Evolutionary conservation across 2,113 vertebrate genomes (phyloP), one percentile per base, ranked within the genome.

Genomic region (Mesitornis unicolor): DNA sequence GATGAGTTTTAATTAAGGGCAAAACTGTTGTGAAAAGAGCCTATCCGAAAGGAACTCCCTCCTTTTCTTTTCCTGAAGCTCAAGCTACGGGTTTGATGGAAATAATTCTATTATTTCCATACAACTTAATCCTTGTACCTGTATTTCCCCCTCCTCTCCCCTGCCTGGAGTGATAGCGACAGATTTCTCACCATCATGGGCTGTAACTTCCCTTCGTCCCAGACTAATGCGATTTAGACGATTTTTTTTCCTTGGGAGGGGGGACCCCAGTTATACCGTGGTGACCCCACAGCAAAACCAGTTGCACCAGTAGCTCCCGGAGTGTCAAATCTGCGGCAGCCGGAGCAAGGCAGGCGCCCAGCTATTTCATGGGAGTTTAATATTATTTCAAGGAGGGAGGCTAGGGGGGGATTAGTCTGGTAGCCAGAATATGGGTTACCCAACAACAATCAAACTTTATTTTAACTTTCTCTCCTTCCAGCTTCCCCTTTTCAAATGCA

Each of bases 71-170:
- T 4, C 1, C 40, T 3, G n/a, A 28, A 13, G 38, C 35, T 84
- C 43, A 4, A 8, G 82, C 73, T 56, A 42, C n/a, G 60, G 95
- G 33, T 87, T 97, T 97, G 79, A 79, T 79, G 94, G 96, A 82
- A 97, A 90, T 86, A 54, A 75, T 90, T 85, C 84, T 4, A 63
- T 42, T 87, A n/a, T n/a, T n/a, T n/a, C n/a, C n/a, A n/a, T n/a
- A 22, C 86, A 54, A 96, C 93, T 95, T 91, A 3, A 13, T 22
- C 33, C 48, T 57, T 8, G 21, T 97, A 92, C 83, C 88, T 96
- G 43, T 12, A 0, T 25, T 45, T 83, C 47, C 56, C 60, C 78
- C 38, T 31, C 74, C 56, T 60, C 38, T 54, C 36, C 43, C 63
- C 31, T 54, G 67, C 54, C 42, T 18, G 20, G 29, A 36, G 57